Percentiles rank a stretch among this genome's conserved stretches.
phyloP scores from a whole-genome alignment of 2,113 vertebrate genomes.

The Gallinago paraguaiae region DNA sequence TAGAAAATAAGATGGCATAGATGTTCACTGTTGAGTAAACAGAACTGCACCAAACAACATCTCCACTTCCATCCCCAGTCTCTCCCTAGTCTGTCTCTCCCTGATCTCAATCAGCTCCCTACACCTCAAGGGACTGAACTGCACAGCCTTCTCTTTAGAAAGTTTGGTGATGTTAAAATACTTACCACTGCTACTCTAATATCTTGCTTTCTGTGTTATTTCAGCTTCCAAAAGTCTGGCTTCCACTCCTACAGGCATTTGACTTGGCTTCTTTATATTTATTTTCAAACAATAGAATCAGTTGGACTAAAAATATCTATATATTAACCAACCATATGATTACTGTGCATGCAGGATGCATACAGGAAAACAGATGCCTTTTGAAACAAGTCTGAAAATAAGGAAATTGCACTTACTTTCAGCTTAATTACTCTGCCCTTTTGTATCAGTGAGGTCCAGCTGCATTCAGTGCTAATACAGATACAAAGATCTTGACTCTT shows the following conservation, averaged over 20 bases:
- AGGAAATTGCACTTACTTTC: neutral
- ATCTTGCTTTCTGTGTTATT: neutral
- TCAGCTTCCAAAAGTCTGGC: neutral
- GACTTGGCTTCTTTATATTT: neutral
- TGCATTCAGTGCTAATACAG: neutral
- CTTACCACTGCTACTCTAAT: neutral
- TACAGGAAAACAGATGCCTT: neutral
- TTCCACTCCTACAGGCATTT: neutral
- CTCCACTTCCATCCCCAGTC: neutral
- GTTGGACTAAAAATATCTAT: neutral
- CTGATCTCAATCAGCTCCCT: neutral
- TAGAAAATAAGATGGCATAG: neutral
- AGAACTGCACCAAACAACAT: neutral
- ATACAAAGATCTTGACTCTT: neutral
- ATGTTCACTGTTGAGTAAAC: neutral
- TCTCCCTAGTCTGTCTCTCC: neutral
- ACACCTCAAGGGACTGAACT: fast-evolving
- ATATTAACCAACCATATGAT: neutral
- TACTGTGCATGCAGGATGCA: neutral
- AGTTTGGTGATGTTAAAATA: neutral
- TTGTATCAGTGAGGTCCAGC: neutral
- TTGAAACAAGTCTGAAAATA: neutral
- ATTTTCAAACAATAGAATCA: neutral
- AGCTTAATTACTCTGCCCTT: neutral
- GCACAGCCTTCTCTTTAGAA: neutral